A percentile compares a stretch with the other conserved stretches of the same genome.
Evolutionary conservation across 2,113 vertebrate species (phyloP).

Genomic region (Clarias magur): DNA sequence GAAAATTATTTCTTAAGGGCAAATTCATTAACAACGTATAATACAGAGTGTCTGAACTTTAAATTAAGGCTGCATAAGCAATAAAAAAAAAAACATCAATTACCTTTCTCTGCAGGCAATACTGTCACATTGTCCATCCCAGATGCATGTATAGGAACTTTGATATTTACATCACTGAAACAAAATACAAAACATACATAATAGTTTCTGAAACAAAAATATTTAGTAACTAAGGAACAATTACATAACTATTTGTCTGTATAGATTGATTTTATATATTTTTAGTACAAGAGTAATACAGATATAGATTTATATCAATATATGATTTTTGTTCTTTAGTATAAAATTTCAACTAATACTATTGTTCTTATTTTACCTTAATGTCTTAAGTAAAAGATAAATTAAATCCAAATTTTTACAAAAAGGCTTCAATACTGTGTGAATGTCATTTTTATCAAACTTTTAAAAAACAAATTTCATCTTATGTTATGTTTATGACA

Average conservation of each 20-base stretch:
- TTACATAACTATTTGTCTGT: background rate
- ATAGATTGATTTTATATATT: background rate
- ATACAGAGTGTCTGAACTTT: background rate
- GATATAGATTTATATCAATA: background rate
- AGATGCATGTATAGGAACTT: slow-evolving; percentile 80
- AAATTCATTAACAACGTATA: background rate
- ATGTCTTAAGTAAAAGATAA: background rate
- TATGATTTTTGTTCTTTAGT: background rate
- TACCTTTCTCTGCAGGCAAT: slow-evolving; percentile 79
- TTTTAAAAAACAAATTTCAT: background rate
- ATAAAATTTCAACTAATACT: background rate
- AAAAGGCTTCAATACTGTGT: background rate
- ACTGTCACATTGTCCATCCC: slow-evolving; percentile 83
- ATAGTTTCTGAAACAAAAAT: background rate
- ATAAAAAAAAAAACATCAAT: background rate
- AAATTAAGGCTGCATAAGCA: background rate
- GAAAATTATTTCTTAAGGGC: background rate
- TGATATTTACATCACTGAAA: slow-evolving; percentile 87
- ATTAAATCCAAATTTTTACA: background rate
- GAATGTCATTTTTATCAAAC: background rate
- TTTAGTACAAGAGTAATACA: background rate
- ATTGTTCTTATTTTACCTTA: background rate
- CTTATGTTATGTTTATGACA: background rate
- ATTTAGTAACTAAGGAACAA: background rate
- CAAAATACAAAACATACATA: slow-evolving; percentile 33